Percentiles rank a stretch among this genome's conserved stretches.
These are phyloP conservation scores for Sebastes matsubarae DNA, from an alignment of 2,797 vertebrate species.

Conservation along the genomic window DNA sequence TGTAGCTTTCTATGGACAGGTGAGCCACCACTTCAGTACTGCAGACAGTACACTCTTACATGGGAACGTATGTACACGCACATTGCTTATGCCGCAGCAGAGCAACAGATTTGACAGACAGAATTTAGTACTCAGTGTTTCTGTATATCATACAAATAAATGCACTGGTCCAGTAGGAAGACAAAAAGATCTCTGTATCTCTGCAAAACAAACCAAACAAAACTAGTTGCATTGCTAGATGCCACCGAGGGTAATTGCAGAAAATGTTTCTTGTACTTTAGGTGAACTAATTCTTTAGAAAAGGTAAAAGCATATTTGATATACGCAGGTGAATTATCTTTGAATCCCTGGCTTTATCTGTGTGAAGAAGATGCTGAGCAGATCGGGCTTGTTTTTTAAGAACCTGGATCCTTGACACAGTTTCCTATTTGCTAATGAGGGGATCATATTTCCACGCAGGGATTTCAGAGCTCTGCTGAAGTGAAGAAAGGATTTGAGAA, in stretches of 20 bases:
- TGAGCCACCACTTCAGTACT: constrained; percentile 63
- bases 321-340: background rate
- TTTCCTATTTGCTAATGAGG: constrained; percentile 7
- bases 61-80: background rate
- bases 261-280: background rate
- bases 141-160: background rate
- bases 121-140: background rate
- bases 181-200: background rate
- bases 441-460: background rate
- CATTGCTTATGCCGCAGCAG: background rate
- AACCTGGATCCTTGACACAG: constrained; percentile 12
- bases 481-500: background rate
- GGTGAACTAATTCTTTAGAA: background rate
- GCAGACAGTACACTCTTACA: background rate
- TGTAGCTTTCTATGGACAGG: constrained; percentile 98
- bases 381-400: background rate
- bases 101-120: background rate
- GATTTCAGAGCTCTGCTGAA: background rate
- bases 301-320: background rate
- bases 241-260: background rate
- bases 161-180: background rate
- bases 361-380: background rate
- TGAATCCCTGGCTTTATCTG: background rate
- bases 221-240: background rate
- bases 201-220: background rate